Base-by-base conservation (phyloP, 1,140 invertebrate species). In the Harlomillsia oculata region DNA sequence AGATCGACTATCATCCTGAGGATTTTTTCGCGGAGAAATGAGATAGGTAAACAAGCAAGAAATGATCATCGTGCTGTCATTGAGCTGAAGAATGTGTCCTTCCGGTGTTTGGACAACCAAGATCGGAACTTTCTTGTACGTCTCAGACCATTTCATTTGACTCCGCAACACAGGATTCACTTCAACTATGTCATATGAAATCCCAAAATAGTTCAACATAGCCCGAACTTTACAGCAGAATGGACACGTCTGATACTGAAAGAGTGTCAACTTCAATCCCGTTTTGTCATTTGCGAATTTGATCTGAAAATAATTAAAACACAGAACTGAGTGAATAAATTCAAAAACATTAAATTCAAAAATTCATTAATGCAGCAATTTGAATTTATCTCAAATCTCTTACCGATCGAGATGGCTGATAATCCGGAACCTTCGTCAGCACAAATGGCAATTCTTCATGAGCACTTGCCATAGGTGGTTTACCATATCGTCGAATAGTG, bases 191-290 rank as follows among this genome's bases (percentile, higher is more conserved):
- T 97, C 84, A 73, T 99, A 99, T 0, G 88, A 89, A 48, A 98
- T 79, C 4, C 94, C 94, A 73, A 87, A 83, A 67, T 86, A 93
- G 74, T 99, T 93, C 3, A 99, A 74, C 71, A 91, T 89, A 16
- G 90, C 84, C 59, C 96, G 78, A 0, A 97, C 89, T 78, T 99
- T 99, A 68, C 93, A 98, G 72, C 96, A 99, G 73, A 98, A 99
- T 28, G 96, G 96, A 72, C 95, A 99, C 3, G 90, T 95, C 67
- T 95, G 87, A 71, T 94, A 99, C 76, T 99, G 95, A 70, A 86
- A 98, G 21, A 98, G 73, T 1, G 87, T 87, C 16, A 98, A 71
- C 65, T 94, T 83, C 41, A 97, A 74, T 11, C 83, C 82, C 51
- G 78, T 82, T 5, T 73, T 74, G 71, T 94, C 87, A 16, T 77